phyloP scores from a whole-genome alignment of 2,888 invertebrate species.

The Clunio marinus region DNA sequence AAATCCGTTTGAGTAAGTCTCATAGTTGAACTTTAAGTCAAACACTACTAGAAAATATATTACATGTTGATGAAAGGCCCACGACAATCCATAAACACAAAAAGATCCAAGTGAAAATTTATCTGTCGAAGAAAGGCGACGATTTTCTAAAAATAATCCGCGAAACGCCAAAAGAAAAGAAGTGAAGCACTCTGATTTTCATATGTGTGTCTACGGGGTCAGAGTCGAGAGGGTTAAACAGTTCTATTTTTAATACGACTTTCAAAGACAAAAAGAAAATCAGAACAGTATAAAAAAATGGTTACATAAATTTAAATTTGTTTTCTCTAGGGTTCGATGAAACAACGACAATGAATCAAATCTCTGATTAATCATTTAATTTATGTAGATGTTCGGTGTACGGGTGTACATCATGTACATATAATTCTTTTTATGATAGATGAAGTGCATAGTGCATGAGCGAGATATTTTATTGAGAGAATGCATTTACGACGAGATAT shows the following conservation, averaged over 20 bases:
- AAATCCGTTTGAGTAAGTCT: not conserved
- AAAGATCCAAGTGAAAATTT: not conserved
- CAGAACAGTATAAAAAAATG: not conserved
- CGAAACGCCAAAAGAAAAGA: slow-evolving; percentile 2
- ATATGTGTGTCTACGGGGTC: slow-evolving; percentile 23
- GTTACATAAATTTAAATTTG: not conserved
- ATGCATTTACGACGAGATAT: not conserved
- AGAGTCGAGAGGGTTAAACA: slow-evolving; percentile 31
- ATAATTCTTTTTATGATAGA: not conserved
- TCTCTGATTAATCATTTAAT: not conserved
- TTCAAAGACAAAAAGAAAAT: too few relatives aligned
- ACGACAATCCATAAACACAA: slow-evolving; percentile 27
- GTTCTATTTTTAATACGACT: slow-evolving; percentile 30
- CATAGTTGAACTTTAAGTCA: not conserved
- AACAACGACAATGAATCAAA: not conserved
- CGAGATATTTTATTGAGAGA: not conserved
- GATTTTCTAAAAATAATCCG: slow-evolving; percentile 20
- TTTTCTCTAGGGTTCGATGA: not conserved
- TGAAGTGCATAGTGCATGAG: slow-evolving; percentile 7
- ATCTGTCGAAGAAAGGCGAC: slow-evolving; percentile 6
- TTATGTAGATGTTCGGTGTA: not conserved
- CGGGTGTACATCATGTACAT: too few relatives aligned
- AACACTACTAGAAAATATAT: not conserved
- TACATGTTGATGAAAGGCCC: slow-evolving; percentile 8
- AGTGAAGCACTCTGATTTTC: not conserved